Conservation (phyloP, 1,140 invertebrate species). For the Lordiphosa collinella region DNA sequence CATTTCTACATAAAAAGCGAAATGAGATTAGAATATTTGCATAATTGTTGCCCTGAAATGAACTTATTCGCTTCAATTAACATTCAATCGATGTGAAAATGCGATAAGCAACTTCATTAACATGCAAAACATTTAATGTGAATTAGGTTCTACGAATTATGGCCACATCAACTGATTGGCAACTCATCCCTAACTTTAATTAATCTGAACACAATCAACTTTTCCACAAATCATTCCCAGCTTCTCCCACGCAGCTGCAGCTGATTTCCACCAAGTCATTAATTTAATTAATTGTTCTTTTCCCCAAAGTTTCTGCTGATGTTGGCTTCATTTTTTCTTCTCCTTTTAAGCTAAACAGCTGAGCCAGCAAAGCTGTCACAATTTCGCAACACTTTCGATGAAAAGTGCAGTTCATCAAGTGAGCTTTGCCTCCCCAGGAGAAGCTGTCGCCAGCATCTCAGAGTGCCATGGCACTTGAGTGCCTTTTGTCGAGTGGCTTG, state of each 20-base stretch:
- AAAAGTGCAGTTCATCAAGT: constrained; percentile 59
- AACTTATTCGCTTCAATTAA: constrained; percentile 24
- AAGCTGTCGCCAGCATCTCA: constrained; percentile 14
- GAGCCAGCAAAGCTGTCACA: constrained; percentile 32
- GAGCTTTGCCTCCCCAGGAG: constrained; percentile 1
- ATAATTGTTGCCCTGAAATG: constrained; percentile 23
- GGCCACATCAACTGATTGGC: constrained; percentile 1
- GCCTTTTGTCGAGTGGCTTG: constrained; percentile 24
- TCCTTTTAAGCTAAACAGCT: constrained; percentile 41
- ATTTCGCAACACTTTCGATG: constrained; percentile 48
- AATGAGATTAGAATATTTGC: constrained; percentile 15
- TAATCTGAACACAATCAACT: constrained; percentile 28
- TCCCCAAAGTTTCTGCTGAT: constrained; percentile 18
- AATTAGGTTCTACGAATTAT: constrained; percentile 5
- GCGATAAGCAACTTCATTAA: constrained; percentile 4
- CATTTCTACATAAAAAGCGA: neutral
- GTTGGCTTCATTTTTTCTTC: constrained; percentile 54
- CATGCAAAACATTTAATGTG: constrained; percentile 7
- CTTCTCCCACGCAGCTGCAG: neutral
- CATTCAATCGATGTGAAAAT: constrained; percentile 20
- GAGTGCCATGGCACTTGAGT: constrained; percentile 26
- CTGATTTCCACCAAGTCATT: constrained; percentile 63
- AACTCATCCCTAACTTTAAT: constrained; percentile 25
- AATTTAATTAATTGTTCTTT: constrained; percentile 66
- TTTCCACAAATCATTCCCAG: constrained; percentile 34